A percentile compares a stretch with the other conserved stretches of the same genome.
Conservation (phyloP, 2,888 invertebrate species). For the Omphaloscelis lunosa region DNA sequence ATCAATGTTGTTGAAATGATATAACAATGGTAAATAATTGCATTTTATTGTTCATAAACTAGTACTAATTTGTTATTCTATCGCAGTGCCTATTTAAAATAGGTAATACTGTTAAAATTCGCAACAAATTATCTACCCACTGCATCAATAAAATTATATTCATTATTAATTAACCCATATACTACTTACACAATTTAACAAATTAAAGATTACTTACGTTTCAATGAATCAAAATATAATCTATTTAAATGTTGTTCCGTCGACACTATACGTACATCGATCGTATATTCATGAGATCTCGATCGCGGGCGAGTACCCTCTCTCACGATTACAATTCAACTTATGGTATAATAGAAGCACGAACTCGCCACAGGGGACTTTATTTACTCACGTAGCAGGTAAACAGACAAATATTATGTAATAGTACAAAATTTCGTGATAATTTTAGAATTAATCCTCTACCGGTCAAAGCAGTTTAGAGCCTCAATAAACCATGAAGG, state of each 20-base stretch:
- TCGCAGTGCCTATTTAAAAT: not conserved
- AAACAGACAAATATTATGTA: constrained; percentile 28
- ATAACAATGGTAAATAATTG: constrained; percentile 2
- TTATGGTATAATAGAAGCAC: constrained; percentile 27
- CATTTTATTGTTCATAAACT: constrained; percentile 4
- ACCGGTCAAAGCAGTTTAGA: not conserved
- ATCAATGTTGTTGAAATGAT: not conserved
- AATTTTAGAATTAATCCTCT: not conserved
- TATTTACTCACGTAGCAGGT: constrained; percentile 29
- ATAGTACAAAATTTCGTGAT: not conserved
- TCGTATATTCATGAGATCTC: not conserved
- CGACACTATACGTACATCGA: constrained; percentile 10
- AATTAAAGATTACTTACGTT: constrained; percentile 26
- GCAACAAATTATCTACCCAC: not conserved
- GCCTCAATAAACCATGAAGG: not conserved
- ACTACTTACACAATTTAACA: not conserved
- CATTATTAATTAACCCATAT: not conserved
- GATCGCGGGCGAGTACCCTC: constrained; percentile 42
- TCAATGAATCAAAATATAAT: not conserved
- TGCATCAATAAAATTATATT: not conserved
- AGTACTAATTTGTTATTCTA: not conserved
- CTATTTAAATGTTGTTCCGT: not conserved
- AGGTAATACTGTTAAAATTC: not conserved
- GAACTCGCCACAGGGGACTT: not conserved
- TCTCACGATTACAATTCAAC: constrained; percentile 45